Base-by-base conservation (phyloP, 2,888 invertebrate species). In the Pterobdella sp. region DNA sequence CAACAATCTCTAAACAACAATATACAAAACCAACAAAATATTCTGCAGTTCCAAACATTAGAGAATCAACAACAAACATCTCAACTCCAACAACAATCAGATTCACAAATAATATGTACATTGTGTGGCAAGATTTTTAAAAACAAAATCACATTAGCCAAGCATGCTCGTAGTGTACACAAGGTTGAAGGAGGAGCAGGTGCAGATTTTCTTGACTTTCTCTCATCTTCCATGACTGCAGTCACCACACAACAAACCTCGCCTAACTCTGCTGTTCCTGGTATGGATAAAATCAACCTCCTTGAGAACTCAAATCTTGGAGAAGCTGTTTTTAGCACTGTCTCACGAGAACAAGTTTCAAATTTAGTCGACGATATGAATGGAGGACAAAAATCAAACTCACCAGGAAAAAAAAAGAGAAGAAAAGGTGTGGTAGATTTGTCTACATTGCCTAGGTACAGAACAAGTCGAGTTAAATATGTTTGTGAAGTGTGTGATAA, bases 401-500 rank as follows among this genome's bases (percentile, higher is more conserved):
- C 36, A 26, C 22, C 34, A 14, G 60, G 10, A 14, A 63, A 71
- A 37, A 71, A 71, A 34, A 71, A 26, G 31, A 56, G 71, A 22
- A n/a, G 71, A 4, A 71, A 35, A 14, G 36, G 63, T 3, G 29
- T 49, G 1, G 56, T 71, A 26, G 71, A 52, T 1, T 35, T 71
- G 4, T 31, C 70, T n/a, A 42, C n/a, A 4, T 32, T 35, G 7
- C 60, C 71, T 1, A 49, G 71, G 52, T 71, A 71, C 34, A 60
- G 52, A 26, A 35, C 71, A 22, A 71, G 71, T 31, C 32, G 71
- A 1, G 71, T 71, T 26, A 71, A 37, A 37, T 71, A 71, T 37
- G 35, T 34, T 14, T 71, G 71, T 36, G 71, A 71, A n/a, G 71
- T 71, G 22, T 71, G 71, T n/a, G 71, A 71, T 63, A 71, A 71